These are phyloP conservation scores for Malurus alboscapulatus DNA, from an alignment of 2,113 vertebrate genomes.

Conservation along the genomic window DNA sequence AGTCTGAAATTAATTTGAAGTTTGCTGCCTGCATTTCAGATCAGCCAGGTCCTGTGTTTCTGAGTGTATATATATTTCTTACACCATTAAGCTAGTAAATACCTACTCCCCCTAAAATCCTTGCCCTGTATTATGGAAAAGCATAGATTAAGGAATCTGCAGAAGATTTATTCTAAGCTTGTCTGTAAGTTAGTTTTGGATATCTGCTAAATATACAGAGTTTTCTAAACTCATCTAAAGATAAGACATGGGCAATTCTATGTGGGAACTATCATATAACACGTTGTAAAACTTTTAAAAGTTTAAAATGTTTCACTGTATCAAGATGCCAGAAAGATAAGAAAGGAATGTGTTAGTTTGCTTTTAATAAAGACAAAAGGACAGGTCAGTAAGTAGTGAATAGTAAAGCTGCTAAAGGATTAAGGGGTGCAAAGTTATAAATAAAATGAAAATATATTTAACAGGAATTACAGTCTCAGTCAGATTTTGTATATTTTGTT, in stretches of 20 bases:
- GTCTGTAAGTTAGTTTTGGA: background rate
- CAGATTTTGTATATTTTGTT: background rate
- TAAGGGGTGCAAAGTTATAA: constrained; percentile 9
- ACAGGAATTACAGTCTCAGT: background rate
- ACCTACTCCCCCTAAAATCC: background rate
- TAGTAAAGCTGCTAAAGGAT: background rate
- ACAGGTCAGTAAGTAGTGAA: background rate
- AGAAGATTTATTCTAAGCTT: background rate
- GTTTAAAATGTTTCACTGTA: constrained; percentile 47
- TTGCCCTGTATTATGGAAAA: background rate
- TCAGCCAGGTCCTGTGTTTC: background rate
- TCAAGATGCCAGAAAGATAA: constrained; percentile 38
- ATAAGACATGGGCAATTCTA: constrained; percentile 17
- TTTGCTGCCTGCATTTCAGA: background rate
- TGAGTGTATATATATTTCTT: background rate
- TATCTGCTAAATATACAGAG: constrained; percentile 12
- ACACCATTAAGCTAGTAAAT: background rate
- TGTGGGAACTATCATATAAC: constrained; percentile 59
- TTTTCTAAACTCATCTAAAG: constrained; percentile 45
- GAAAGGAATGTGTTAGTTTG: constrained; percentile 31
- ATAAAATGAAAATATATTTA: background rate
- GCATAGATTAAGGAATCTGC: background rate
- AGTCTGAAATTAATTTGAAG: background rate
- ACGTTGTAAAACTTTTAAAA: constrained; percentile 61
- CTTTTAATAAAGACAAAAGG: constrained; percentile 35